Conservation (phyloP, 2,888 invertebrate species). For the Scaptodrosophila latifasciaeformis region DNA sequence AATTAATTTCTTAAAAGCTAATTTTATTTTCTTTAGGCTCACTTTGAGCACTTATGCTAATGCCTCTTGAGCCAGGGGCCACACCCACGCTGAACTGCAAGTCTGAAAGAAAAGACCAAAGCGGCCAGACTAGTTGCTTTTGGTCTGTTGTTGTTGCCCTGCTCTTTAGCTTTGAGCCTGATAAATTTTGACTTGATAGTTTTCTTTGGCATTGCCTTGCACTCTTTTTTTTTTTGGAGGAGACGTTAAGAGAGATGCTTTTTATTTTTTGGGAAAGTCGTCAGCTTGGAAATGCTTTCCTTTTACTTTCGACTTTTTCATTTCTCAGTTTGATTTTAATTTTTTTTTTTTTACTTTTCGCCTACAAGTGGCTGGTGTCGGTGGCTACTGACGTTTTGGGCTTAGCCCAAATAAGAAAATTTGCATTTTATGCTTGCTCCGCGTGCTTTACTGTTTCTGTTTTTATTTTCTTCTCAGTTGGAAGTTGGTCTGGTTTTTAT, state of each 20-base stretch:
- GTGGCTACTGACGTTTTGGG: too few relatives aligned
- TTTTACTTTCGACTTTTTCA: constrained; percentile 70
- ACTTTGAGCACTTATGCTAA: constrained; percentile 27
- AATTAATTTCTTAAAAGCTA: too few relatives aligned
- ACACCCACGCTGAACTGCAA: constrained; percentile 62
- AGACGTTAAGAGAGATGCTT: constrained; percentile 11
- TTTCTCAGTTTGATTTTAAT: constrained; percentile 31
- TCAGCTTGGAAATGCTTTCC: constrained; percentile 47
- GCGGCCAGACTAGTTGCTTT: constrained; percentile 21
- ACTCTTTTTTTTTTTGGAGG: constrained; percentile 28
- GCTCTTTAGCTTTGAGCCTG: not conserved
- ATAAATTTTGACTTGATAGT: constrained; percentile 12
- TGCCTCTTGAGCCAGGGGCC: constrained; percentile 33
- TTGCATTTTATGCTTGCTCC: constrained; percentile 32
- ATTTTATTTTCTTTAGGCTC: too few relatives aligned
- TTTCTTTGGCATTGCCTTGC: constrained; percentile 21
- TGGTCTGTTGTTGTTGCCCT: constrained; percentile 17
- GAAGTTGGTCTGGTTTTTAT: constrained; percentile 24
- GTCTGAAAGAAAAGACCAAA: too few relatives aligned
- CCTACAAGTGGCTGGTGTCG: constrained; percentile 21
- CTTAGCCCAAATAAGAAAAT: constrained; percentile 19
- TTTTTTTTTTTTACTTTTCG: constrained; percentile 21
- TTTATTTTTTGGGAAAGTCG: constrained; percentile 55
- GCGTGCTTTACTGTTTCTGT: not conserved
- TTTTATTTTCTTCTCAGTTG: too few relatives aligned